Percentiles rank a stretch among this genome's conserved stretches.
Evolutionary conservation across 2,797 vertebrate species (phyloP).

Genomic region (Lutjanus campechanus): DNA sequence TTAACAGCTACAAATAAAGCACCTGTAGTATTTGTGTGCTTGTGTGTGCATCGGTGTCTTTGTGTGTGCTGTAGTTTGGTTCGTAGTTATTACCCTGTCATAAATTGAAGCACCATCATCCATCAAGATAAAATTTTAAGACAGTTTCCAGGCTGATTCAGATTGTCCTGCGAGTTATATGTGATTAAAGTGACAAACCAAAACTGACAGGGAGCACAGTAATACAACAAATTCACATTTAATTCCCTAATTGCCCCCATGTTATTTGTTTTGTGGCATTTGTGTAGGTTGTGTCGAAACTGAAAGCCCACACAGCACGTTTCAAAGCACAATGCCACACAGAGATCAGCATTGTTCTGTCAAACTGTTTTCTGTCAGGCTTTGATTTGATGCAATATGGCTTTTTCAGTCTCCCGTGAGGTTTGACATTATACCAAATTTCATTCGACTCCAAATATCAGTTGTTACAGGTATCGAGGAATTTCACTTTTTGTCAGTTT

Average conservation of each 20-base stretch:
- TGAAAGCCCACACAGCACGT: constrained; percentile 17
- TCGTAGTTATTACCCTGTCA: constrained; percentile 57
- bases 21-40: neutral
- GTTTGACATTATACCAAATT: constrained; percentile 34
- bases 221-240: constrained; percentile 47
- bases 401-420: constrained; percentile 23
- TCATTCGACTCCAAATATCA: constrained; percentile 45
- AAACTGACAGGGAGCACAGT: constrained; percentile 42
- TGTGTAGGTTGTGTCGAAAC: constrained; percentile 21
- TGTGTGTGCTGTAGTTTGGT: constrained; percentile 34
- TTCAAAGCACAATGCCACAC: constrained; percentile 27
- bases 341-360: constrained; percentile 36
- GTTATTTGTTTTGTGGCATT: constrained; percentile 46
- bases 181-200: constrained; percentile 65
- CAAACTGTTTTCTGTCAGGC: constrained; percentile 47
- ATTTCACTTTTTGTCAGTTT: constrained; percentile 54
- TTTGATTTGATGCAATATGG: constrained; percentile 41
- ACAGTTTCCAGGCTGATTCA: constrained; percentile 53
- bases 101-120: constrained; percentile 59
- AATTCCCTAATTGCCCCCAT: constrained; percentile 37
- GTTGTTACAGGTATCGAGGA: constrained; percentile 46
- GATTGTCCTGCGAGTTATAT: constrained; percentile 39
- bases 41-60: neutral
- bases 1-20: constrained; percentile 4
- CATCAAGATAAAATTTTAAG: constrained; percentile 62